Conservation (phyloP, 2,113 vertebrate genomes). For the Vidua chalybeata region DNA sequence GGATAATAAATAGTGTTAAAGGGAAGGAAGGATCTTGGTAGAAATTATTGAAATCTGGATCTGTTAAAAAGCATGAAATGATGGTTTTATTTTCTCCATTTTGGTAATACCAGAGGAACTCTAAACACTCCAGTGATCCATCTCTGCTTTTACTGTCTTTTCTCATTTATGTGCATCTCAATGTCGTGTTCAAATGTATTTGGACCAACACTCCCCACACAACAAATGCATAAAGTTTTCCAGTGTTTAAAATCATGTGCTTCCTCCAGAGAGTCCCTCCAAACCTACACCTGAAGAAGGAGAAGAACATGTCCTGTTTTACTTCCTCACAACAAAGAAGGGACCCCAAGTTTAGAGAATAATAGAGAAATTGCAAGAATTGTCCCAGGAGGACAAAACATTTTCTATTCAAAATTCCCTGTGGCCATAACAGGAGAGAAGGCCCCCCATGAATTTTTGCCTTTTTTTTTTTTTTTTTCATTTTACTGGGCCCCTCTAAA, state of each 20-base stretch:
- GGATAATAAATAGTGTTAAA: neutral
- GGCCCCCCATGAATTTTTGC: neutral
- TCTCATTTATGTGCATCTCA: neutral
- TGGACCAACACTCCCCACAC: neutral
- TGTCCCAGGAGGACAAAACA: neutral
- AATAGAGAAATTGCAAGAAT: neutral
- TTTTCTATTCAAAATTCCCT: neutral
- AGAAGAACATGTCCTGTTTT: neutral
- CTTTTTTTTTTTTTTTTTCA: neutral
- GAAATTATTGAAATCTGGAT: neutral
- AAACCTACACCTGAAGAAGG: neutral
- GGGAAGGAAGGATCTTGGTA: neutral
- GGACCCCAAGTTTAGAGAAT: neutral
- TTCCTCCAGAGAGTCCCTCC: neutral
- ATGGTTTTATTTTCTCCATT: neutral
- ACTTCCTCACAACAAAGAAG: neutral
- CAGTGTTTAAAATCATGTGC: neutral
- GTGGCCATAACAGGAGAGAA: neutral
- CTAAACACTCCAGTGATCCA: neutral
- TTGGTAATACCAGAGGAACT: neutral
- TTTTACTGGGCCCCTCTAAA: neutral
- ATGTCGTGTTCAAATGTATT: neutral
- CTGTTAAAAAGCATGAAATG: neutral
- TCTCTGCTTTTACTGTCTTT: neutral
- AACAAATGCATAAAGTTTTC: neutral